phyloP scores from a whole-genome alignment of 2,888 invertebrate species.

The Caenorhabditis parvicauda region DNA sequence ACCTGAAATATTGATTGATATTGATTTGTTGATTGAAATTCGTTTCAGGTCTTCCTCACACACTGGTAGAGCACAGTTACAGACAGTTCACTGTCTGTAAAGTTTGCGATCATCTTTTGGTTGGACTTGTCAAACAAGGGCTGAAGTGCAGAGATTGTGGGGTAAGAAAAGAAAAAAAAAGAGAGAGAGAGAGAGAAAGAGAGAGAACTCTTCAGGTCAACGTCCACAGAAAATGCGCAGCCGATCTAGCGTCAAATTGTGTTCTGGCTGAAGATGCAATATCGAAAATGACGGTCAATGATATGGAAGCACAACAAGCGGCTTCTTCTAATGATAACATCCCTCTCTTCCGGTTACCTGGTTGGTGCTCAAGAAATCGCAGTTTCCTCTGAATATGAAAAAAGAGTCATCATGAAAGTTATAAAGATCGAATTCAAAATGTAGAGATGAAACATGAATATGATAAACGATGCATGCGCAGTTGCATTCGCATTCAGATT shows the following conservation, averaged over 20 bases:
- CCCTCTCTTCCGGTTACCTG: constrained; percentile 36
- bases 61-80: constrained; percentile 61
- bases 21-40: too few species aligned
- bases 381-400: too few species aligned
- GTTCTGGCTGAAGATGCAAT: constrained; percentile 46
- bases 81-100: constrained; percentile 62
- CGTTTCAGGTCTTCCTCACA: constrained; percentile 54
- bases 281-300: constrained; percentile 13
- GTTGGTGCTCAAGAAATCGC: background rate
- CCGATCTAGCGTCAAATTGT: constrained; percentile 53
- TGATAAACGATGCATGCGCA: too few species aligned
- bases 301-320: background rate
- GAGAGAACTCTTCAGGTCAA: constrained; percentile 52
- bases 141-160: constrained; percentile 62
- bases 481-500: too few species aligned
- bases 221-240: constrained; percentile 61
- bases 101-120: constrained; percentile 60
- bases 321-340: constrained; percentile 28
- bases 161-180: constrained; percentile 17
- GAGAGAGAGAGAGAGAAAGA: too few species aligned
- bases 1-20: background rate
- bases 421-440: too few species aligned
- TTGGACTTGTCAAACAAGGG: constrained; percentile 62
- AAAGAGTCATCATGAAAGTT: too few species aligned
- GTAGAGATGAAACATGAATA: too few species aligned